These are phyloP conservation scores for Achroia grisella DNA, from an alignment of 1,140 invertebrate genomes.

Conservation along the genomic window DNA sequence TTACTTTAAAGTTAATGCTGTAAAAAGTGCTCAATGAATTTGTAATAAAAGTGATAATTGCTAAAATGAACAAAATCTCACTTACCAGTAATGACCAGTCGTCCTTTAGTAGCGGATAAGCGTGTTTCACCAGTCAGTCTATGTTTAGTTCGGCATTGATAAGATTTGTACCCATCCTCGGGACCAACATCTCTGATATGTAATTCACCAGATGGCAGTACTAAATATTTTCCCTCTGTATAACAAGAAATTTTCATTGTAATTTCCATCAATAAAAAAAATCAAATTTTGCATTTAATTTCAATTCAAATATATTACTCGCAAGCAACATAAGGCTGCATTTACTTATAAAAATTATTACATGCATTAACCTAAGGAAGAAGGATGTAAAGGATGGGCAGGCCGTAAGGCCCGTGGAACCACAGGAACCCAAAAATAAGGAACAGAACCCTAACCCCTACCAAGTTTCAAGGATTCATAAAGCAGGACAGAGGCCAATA, in stretches of 20 bases:
- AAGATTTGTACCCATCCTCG: conserved; percentile 94
- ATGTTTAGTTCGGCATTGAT: conserved; percentile 95
- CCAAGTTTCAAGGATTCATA: conserved; percentile 6
- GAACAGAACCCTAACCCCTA: conserved; percentile 35
- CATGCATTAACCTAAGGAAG: conserved; percentile 69
- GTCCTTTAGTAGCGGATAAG: conserved; percentile 93
- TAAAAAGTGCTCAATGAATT: background rate
- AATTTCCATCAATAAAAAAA: background rate
- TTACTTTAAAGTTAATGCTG: too few relatives aligned
- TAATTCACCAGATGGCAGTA: conserved; percentile 92
- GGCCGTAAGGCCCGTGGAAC: conserved; percentile 75
- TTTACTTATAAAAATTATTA: conserved; percentile 58
- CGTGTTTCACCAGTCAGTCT: conserved; percentile 94
- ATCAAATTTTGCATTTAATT: too few relatives aligned
- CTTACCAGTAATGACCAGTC: conserved; percentile 96
- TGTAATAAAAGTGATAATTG: conserved; percentile 8
- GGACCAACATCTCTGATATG: conserved; percentile 95
- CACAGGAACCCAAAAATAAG: conserved; percentile 44
- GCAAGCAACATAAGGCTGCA: conserved; percentile 51
- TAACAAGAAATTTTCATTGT: conserved; percentile 15
- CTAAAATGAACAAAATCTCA: conserved; percentile 2
- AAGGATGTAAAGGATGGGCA: conserved; percentile 65
- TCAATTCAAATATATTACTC: too few relatives aligned
- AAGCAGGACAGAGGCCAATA: conserved; percentile 7
- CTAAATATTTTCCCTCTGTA: conserved; percentile 94